These are phyloP conservation scores for Anthoscopus minutus DNA, from an alignment of 2,113 vertebrate species.

Conservation along the genomic window DNA sequence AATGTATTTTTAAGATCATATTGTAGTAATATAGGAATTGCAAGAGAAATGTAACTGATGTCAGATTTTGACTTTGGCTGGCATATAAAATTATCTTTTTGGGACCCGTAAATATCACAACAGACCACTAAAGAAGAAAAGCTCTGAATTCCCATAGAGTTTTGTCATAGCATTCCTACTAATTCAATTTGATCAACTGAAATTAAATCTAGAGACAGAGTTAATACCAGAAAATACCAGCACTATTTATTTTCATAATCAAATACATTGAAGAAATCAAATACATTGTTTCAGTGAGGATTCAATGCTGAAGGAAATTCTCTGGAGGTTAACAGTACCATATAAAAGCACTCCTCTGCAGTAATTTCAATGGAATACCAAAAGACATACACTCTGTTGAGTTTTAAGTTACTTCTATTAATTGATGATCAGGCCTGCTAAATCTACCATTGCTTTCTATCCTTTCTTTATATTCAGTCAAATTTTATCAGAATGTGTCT, in stretches of 20 bases:
- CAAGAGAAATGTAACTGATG: not conserved
- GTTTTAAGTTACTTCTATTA: not conserved
- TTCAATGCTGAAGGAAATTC: not conserved
- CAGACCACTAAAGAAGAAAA: not conserved
- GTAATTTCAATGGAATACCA: not conserved
- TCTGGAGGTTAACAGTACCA: not conserved
- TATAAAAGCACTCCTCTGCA: not conserved
- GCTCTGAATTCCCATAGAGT: not conserved
- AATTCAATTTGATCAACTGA: not conserved
- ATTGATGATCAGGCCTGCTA: not conserved
- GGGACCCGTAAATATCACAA: not conserved
- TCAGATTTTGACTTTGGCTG: not conserved
- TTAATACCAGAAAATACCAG: not conserved
- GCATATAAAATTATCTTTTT: not conserved
- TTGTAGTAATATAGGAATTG: not conserved
- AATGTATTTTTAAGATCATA: not conserved
- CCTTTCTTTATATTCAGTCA: not conserved
- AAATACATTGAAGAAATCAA: not conserved
- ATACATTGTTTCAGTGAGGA: not conserved
- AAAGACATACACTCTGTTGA: not conserved
- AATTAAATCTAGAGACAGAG: not conserved
- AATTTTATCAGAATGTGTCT: not conserved
- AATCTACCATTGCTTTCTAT: not conserved
- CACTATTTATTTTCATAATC: not conserved
- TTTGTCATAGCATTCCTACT: not conserved